Evolutionary conservation across 2,797 vertebrate genomes (phyloP), one percentile per base, ranked within the genome.

Genomic region (Syngnathus acus): DNA sequence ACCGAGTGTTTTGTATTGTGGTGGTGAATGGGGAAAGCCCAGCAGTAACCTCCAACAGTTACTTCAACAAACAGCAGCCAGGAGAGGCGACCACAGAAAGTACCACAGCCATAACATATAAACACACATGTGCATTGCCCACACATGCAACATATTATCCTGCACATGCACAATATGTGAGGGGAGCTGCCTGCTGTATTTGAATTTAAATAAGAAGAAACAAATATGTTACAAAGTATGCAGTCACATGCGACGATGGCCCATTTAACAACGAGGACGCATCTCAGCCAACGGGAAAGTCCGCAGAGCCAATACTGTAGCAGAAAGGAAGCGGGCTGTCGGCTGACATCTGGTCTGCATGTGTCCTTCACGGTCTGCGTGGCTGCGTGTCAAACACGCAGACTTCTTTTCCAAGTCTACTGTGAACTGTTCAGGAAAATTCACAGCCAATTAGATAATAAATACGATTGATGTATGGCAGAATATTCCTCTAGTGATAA

Each of bases 31-130:
- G 88, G 87, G 84, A 87, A 89, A 87, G 86, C 86, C 88, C 88
- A 88, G 86, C 87, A 88, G 86, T 79, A 85, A 88, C 88, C 86
- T 87, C 85, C 83, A 82, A 78, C 78, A 76, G 83, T 80, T 75
- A 73, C 74, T 68, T 77, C 69, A 75, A 78, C 73, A 81, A 82
- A 75, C 75, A 70, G 79, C 80, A 82, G 82, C 81, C 87, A 82
- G 78, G 68, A 78, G 74, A 76, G 67, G 57, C 75, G 70, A 83
- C 83, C 79, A 67, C 73, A 72, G 77, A 82, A 73, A 67, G 74
- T 72, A 73, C 65, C 21, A 68, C 75, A 75, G 82, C 72, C 75
- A 51, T n/a, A 37, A 48, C n/a, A 51, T 26, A 43, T 11, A 51
- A 65, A 32, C 40, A 65, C 64, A 62, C 65, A 70, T 64, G 66